A percentile compares a stretch with the other conserved stretches of the same genome.
phyloP scores from a whole-genome alignment of 1,140 invertebrate species.

The Drosophila insularis region DNA sequence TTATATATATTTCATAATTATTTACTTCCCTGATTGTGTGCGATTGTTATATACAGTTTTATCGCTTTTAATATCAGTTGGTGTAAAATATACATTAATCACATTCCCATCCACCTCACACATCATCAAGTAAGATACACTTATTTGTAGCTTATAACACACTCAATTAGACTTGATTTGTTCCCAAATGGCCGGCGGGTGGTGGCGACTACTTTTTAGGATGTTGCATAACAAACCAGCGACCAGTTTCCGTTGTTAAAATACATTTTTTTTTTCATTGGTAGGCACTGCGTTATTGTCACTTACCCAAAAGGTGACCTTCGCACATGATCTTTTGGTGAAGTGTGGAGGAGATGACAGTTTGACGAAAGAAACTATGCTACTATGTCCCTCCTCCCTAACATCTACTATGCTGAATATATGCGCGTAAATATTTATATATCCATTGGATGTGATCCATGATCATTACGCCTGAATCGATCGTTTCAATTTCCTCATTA shows the following conservation, averaged over 20 bases:
- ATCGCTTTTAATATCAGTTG: slow-evolving; percentile 33
- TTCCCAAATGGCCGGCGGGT: slow-evolving; percentile 25
- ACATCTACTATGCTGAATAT: neutral
- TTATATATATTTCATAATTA: neutral
- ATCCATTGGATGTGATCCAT: slow-evolving; percentile 23
- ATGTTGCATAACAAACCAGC: slow-evolving; percentile 51
- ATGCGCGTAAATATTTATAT: neutral
- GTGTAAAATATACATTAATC: slow-evolving; percentile 11
- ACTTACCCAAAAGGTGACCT: slow-evolving; percentile 53
- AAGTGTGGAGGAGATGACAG: neutral
- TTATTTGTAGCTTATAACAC: slow-evolving; percentile 44
- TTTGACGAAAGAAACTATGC: slow-evolving; percentile 14
- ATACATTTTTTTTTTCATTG: neutral
- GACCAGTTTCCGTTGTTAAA: slow-evolving; percentile 50
- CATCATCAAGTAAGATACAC: slow-evolving; percentile 7
- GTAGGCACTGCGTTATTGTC: neutral
- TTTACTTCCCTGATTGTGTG: slow-evolving; percentile 24
- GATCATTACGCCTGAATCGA: slow-evolving; percentile 24
- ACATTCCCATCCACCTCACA: neutral
- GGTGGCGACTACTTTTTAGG: slow-evolving; percentile 4
- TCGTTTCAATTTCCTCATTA: slow-evolving; percentile 73
- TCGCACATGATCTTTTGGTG: slow-evolving; percentile 32
- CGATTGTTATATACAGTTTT: slow-evolving; percentile 23
- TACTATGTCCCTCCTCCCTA: slow-evolving; percentile 41
- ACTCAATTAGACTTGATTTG: slow-evolving; percentile 17